Base-by-base conservation (phyloP, 2,888 invertebrate species). In the Macaria liturata region DNA sequence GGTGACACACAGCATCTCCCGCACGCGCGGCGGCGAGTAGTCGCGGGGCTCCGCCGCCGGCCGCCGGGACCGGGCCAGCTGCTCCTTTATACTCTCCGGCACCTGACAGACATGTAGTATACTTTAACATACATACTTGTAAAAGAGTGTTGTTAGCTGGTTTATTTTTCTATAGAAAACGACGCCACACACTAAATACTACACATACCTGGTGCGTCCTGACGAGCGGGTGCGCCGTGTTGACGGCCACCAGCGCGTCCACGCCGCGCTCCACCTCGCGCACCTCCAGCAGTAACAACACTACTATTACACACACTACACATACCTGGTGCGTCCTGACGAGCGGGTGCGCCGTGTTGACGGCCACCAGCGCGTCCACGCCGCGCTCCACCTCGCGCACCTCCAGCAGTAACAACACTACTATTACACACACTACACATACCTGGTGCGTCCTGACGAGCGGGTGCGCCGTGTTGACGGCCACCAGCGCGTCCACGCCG, bases 401-500 rank as follows among this genome's bases (percentile, higher is more conserved):
- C 46, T 93, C 92, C 32, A 95, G 80, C 59, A 95, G 84, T n/a
- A n/a, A 9, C 49, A 44, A 59, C 46, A 3, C 32, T 3, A 8
- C 1, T 9, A 32, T 9, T 9, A 20, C 20, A 20, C 20, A 20
- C 20, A 20, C 20, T 20, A 20, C 20, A 20, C 20, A 20, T 30
- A 44, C 50, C 44, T 56, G 61, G 77, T 81, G 84, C 49, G 68
- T 61, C 45, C 81, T 76, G 60, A 95, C 75, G 40, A 90, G 86
- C 50, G 94, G 93, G 86, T 96, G 95, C 47, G 92, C 86, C 50
- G 88, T 77, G 75, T 95, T 93, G 30, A 97, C 89, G 0, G 93
- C 92, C 49, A 93, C 92, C 58, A 98, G 94, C 62, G 95, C 96
- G 76, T 96, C 96, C 44, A 98, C 96, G 32, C 98, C 98, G 80